phyloP scores from a whole-genome alignment of 2,888 invertebrate species.

The Acleris laterana region DNA sequence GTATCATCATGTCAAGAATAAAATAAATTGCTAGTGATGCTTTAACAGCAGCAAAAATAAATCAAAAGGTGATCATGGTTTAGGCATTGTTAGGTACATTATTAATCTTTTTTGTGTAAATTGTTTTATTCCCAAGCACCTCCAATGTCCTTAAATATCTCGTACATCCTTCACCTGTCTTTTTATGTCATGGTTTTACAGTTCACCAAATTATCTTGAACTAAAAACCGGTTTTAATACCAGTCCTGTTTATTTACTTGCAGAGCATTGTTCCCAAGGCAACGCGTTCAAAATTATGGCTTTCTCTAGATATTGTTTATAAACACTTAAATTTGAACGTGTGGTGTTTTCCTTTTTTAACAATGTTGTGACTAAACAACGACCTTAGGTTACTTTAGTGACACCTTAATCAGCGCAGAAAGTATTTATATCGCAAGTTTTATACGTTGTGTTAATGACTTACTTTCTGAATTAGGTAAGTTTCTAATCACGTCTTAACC shows the following conservation, averaged over 20 bases:
- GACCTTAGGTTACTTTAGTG: background rate
- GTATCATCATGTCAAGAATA: background rate
- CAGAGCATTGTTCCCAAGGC: conserved; percentile 17
- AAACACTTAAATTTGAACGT: background rate
- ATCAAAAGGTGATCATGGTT: too few relatives aligned
- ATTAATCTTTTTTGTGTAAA: too few relatives aligned
- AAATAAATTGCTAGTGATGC: too few relatives aligned
- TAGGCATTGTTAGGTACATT: too few relatives aligned
- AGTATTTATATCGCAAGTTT: too few relatives aligned
- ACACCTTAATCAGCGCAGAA: too few relatives aligned
- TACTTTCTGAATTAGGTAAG: conserved; percentile 6
- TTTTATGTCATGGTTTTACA: conserved; percentile 4
- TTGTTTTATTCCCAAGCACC: too few relatives aligned
- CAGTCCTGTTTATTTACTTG: conserved; percentile 19
- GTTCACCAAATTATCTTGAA: conserved; percentile 20
- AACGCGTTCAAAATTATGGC: background rate
- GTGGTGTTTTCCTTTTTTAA: background rate
- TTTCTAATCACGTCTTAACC: conserved; percentile 28
- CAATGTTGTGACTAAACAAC: background rate
- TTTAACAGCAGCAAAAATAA: too few relatives aligned
- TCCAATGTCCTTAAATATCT: too few relatives aligned
- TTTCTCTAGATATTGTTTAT: conserved; percentile 7
- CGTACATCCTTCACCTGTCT: too few relatives aligned
- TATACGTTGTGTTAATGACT: background rate
- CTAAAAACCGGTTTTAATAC: conserved; percentile 7